Evolutionary conservation across 2,797 vertebrate genomes (phyloP), one percentile per base, ranked within the genome.

Genomic region (Peromyscus nudipes): DNA sequence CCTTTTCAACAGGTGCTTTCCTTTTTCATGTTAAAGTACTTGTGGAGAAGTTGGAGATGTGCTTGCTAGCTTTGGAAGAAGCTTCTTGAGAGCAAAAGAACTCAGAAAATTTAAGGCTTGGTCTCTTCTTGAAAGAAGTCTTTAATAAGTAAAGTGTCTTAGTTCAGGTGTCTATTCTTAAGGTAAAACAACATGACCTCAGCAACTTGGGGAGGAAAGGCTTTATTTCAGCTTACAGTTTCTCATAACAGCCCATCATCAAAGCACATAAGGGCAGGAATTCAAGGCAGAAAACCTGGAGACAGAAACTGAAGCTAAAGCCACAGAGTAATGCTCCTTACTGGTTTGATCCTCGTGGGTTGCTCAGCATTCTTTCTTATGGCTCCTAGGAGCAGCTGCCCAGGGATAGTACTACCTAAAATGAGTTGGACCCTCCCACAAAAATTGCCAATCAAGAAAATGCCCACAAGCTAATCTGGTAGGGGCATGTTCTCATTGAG

Each of bases 21-120:
- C 85, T 52, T 10, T 21, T 17, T 91, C 73, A 76, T 81, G 27
- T 19, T 57, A 43, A 46, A 34, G 69, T 92, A 81, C 23, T 75
- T 86, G 3, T 75, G 88, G 81, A 91, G 49, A 40, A 37, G n/a
- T 83, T 89, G 89, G n/a, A 92, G 11, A 82, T 87, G 17, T 86
- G 23, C 12, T 95, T 91, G 23, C 5, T 94, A 29, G 49, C 16
- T 92, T 76, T 64, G 43, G 60, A 46, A 46, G 84, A 81, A 67
- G 6, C 6, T 77, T 10, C 67, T 46, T 71, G 17, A 76, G 57
- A 81, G 17, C 80, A 69, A 79, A 37, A 82, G 17, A 96, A 84
- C 37, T 37, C 95, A 43, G 0, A 82, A 87, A 91, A 85, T 88
- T 84, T 69, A 67, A 46, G 23, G 34, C 9, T 16, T 84, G 9